These are phyloP conservation scores for Protomyctophum bolini DNA, from an alignment of 2,113 vertebrate species.

Conservation along the genomic window DNA sequence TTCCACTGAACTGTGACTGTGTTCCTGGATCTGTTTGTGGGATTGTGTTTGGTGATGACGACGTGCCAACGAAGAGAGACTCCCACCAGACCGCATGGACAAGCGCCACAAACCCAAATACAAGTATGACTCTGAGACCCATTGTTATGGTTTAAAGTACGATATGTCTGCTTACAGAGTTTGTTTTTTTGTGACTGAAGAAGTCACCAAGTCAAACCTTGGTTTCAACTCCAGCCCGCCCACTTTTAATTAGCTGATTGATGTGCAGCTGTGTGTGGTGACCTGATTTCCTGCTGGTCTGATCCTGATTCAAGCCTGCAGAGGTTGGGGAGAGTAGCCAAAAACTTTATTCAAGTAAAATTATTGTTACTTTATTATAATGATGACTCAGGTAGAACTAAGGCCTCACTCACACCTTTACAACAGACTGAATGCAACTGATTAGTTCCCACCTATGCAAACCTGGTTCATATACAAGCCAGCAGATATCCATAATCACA, in stretches of 20 bases:
- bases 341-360: not conserved
- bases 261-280: slow-evolving; percentile 47
- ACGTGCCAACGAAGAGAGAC: slow-evolving; percentile 14
- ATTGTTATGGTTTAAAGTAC: slow-evolving; percentile 48
- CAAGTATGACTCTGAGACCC: slow-evolving; percentile 20
- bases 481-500: too few relatives aligned
- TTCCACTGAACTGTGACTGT: not conserved
- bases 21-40: not conserved
- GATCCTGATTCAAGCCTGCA: not conserved
- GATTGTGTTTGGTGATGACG: not conserved
- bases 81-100: slow-evolving; percentile 13
- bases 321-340: not conserved
- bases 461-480: too few relatives aligned
- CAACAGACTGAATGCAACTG: too few relatives aligned
- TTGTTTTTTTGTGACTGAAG: slow-evolving; percentile 9
- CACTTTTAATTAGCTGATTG: slow-evolving; percentile 62
- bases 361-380: too few relatives aligned
- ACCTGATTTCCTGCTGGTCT: not conserved
- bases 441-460: too few relatives aligned
- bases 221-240: slow-evolving; percentile 35
- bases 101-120: slow-evolving; percentile 42
- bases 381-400: too few relatives aligned
- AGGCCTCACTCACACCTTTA: too few relatives aligned
- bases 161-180: slow-evolving; percentile 17
- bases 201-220: not conserved